Conservation (phyloP, 2,113 vertebrate species). For the Mastomys coucha region DNA sequence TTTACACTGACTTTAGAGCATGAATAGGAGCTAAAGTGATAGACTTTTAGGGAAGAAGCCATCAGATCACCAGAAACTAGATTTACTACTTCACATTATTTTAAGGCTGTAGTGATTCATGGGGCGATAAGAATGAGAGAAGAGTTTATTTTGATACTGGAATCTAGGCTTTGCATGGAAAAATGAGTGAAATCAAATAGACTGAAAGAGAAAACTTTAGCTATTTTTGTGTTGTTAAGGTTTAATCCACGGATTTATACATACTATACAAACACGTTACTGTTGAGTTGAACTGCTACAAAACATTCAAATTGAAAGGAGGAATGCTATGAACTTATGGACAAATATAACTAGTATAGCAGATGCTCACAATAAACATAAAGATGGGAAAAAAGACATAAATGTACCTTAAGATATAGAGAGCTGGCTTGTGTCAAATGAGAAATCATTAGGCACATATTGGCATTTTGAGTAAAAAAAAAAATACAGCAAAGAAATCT, state of each 20-base stretch:
- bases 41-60: neutral
- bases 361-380: neutral
- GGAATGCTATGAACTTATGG: neutral
- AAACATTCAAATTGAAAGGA: neutral
- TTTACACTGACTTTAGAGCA: neutral
- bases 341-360: neutral
- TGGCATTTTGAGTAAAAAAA: neutral
- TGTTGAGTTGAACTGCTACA: neutral
- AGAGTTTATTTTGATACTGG: no score
- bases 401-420: neutral
- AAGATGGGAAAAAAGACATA: neutral
- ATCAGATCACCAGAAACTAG: no score
- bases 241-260: neutral
- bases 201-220: neutral
- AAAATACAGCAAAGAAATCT: neutral
- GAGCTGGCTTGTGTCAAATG: neutral
- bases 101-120: neutral
- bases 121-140: neutral
- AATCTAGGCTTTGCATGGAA: neutral
- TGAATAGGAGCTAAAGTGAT: neutral
- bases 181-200: neutral
- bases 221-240: neutral
- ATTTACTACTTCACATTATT: neutral
- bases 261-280: neutral
- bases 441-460: neutral